Conservation (phyloP, 2,113 vertebrate species). For the Brevimyrus niger region DNA sequence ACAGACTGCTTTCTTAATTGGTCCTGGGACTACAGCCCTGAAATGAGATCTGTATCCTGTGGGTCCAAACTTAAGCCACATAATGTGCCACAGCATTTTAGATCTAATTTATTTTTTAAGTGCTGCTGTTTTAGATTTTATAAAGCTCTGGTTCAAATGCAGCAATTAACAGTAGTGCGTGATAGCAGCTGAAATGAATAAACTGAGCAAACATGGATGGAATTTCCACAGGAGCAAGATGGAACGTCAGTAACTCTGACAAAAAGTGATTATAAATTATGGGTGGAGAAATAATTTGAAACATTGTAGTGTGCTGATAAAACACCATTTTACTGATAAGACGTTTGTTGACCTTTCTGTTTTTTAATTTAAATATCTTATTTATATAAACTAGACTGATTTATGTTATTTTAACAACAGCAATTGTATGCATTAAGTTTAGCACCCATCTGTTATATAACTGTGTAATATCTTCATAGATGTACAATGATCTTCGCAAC, state of each 20-base stretch:
- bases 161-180: not conserved
- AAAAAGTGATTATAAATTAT: not conserved
- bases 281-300: not conserved
- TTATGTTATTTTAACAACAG: not conserved
- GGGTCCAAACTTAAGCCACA: not conserved
- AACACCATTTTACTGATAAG: not conserved
- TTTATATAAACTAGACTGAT: not conserved
- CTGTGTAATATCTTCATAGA: not conserved
- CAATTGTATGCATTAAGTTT: not conserved
- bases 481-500: not conserved
- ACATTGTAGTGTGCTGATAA: not conserved
- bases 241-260: not conserved
- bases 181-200: not conserved
- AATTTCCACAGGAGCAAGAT: not conserved
- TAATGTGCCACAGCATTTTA: not conserved
- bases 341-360: not conserved
- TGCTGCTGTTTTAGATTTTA: not conserved
- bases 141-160: not conserved
- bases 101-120: not conserved
- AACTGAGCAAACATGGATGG: not conserved
- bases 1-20: not conserved
- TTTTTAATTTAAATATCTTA: not conserved
- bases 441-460: not conserved
- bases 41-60: not conserved
- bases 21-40: not conserved